Base-by-base conservation (phyloP, 2,113 vertebrate genomes). In the Tiliqua scincoides region DNA sequence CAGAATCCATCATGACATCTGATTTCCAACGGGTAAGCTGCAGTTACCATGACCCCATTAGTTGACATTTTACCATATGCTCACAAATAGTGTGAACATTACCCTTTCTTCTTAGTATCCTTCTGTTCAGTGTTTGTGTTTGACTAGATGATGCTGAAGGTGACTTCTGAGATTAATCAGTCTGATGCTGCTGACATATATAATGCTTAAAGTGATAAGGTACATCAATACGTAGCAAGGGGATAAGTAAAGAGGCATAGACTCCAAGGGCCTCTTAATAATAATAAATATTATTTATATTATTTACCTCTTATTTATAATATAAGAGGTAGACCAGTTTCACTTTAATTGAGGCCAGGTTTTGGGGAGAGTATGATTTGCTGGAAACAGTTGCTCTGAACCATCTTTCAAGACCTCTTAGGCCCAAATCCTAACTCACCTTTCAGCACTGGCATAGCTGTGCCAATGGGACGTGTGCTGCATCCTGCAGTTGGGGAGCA, bases 1-100 rank as follows among this genome's bases (percentile, higher is more conserved):
- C 86, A 83, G 88, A 94, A 83, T 93, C 93, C 83, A 92, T 95
- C 88, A 92, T 89, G 90, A 91, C 82, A 87, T 92, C 88, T 91
- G 86, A 89, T 88, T 93, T 92, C 88, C 84, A 94, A 91, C 68
- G 86, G 94, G 82, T 93, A 94, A 94, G 92, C 84, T 95, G 85
- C 79, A 93, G 85, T 77, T 86, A 85, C 78, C 82, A 77, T 91
- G 87, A 52, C 18, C 57, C 35, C 83, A 59, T 86, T 89, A 89
- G 89, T 80, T 91, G 77, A 54, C 78, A 57, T 37, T 74, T 88
- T 85, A 86, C 21, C 21, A 71, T 63, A 68, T 82, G 81, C 83
- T 89, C 90, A 93, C 87, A 91, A 90, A 87, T 82, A 90, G 87
- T 32, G 85, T 65, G 15, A 75, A 77, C 32, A 78, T 68, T 8